A percentile compares a stretch with the other conserved stretches of the same genome.
Conservation (phyloP, 1,140 invertebrate species). For the Platorchestia sp. region DNA sequence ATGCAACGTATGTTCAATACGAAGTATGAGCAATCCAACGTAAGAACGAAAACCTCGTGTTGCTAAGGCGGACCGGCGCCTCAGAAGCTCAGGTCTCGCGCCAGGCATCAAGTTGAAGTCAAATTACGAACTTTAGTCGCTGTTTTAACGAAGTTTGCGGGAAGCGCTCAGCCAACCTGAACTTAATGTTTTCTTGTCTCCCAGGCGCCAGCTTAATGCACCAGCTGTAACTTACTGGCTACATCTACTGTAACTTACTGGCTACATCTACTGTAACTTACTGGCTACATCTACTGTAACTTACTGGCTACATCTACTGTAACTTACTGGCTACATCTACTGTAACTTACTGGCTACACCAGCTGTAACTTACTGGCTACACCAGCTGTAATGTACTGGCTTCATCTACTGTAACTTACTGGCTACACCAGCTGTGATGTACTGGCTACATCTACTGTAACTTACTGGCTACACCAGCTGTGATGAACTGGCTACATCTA, state of each 20-base stretch:
- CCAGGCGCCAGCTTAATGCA: not conserved
- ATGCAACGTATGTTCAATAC: too few relatives aligned
- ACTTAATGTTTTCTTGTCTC: not conserved
- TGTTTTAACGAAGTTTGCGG: constrained; percentile 37
- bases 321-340: too few relatives aligned
- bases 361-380: not conserved
- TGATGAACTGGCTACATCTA: too few relatives aligned
- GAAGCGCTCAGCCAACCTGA: not conserved
- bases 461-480: too few relatives aligned
- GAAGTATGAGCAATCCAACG: not conserved
- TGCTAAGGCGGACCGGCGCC: not conserved
- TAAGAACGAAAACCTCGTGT: not conserved
- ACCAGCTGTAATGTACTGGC: not conserved
- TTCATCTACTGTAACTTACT: too few relatives aligned
- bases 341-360: too few relatives aligned
- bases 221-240: not conserved
- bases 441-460: too few relatives aligned
- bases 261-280: not conserved
- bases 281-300: too few relatives aligned
- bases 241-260: not conserved
- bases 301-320: too few relatives aligned
- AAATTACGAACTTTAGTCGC: constrained; percentile 41
- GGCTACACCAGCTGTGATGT: too few relatives aligned
- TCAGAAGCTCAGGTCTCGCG: not conserved
- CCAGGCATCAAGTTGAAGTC: not conserved